Evolutionary conservation across 2,797 vertebrate species (phyloP), one percentile per base, ranked within the genome.

Genomic region (Sardinella longiceps): DNA sequence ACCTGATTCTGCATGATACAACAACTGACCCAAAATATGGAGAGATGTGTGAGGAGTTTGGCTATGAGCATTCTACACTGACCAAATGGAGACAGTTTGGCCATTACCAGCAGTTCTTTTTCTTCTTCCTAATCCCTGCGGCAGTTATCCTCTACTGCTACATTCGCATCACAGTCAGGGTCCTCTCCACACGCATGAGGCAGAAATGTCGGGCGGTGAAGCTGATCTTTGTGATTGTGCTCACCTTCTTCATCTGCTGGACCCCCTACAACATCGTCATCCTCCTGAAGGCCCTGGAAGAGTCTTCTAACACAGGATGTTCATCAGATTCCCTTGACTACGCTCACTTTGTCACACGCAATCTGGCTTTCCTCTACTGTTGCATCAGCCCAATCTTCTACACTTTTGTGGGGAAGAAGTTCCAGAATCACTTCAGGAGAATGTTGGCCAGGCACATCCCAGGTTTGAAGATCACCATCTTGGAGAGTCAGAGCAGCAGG

Each of bases 301-400:
- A 89, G 4, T 90, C 91, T 6, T 85, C 37, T 10, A 45, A 7
- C 80, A 45, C 80, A 28, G 5, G 5, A 0, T 85, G 86, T 46
- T 25, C 1, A 12, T 0, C 1, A 0, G 60, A 92, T 0, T 3
- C 15, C 0, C 77, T 96, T 11, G 94, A 95, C 86, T 94, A 92
- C 1, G 93, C 93, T 0, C 63, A 94, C n/a, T 95, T 95, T 2
- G 48, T 96, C 39, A 95, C 93, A 0, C 91, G 94, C 0, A 96
- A 96, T 86, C 82, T 96, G 0, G 95, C 95, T 14, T 95, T 95
- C 83, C 77, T 96, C 20, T 96, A 96, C 84, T 95, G 95, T 86
- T 96, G 95, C 88, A 93, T 96, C 43, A 95, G 94, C 83, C 95
- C 96, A 0, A 85, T 96, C 23, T 95, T 96, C 87, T 96, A 96